phyloP scores from a whole-genome alignment of 2,797 vertebrate genomes.

The Pogonophryne albipinna region DNA sequence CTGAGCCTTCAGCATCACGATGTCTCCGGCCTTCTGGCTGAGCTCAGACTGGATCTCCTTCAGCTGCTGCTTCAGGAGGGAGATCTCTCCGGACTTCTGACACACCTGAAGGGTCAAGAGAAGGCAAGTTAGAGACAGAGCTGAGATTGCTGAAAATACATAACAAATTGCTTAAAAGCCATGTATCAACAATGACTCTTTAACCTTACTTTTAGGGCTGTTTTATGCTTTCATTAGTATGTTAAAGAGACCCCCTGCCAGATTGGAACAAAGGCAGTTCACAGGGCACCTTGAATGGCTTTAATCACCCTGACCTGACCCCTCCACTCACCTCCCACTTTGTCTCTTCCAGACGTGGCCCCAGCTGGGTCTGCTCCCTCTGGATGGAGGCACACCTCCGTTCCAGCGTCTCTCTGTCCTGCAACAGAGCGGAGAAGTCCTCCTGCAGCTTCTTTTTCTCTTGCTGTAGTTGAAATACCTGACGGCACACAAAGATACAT shows the following conservation, averaged over 20 bases:
- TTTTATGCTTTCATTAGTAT: slow-evolving; percentile 21
- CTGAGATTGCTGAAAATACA: too few relatives aligned
- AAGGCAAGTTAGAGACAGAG: not conserved
- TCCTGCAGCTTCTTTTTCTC: slow-evolving; percentile 98
- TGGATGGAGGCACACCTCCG: slow-evolving; percentile 93
- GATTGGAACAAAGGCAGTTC: slow-evolving; percentile 6
- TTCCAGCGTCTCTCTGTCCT: slow-evolving; percentile 94
- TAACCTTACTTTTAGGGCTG: not conserved
- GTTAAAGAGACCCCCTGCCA: not conserved
- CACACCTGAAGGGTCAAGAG: slow-evolving; percentile 87
- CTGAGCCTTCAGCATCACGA: slow-evolving; percentile 92
- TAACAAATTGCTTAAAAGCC: too few relatives aligned
- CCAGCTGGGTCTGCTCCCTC: slow-evolving; percentile 94
- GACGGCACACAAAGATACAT: slow-evolving; percentile 20
- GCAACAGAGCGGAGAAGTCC: slow-evolving; percentile 94
- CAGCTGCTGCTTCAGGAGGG: slow-evolving; percentile 96
- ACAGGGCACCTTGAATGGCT: not conserved
- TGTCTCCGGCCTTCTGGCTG: slow-evolving; percentile 91
- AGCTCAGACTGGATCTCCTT: slow-evolving; percentile 95
- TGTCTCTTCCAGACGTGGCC: slow-evolving; percentile 95
- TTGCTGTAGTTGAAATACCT: slow-evolving; percentile 96
- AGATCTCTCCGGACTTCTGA: slow-evolving; percentile 98
- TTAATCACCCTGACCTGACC: not conserved
- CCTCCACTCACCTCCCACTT: slow-evolving; percentile 93
- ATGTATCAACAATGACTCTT: slow-evolving; percentile 3